Base-by-base conservation (phyloP, 2,797 vertebrate genomes). In the Enteromius treurensis region DNA sequence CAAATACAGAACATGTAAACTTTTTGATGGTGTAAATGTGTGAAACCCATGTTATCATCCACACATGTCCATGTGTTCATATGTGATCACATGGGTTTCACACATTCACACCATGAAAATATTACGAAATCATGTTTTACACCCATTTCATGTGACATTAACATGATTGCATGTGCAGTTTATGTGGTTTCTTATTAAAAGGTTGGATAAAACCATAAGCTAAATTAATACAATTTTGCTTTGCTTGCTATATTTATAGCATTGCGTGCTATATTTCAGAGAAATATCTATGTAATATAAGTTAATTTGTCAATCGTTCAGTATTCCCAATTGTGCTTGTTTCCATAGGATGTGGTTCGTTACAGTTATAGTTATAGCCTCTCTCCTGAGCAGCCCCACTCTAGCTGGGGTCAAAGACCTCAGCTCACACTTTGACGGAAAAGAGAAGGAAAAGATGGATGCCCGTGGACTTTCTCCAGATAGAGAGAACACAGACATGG, bases 381-480 rank as follows among this genome's bases (percentile, higher is more conserved):
- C 90, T 87, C 88, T 97, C 75, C 77, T 96, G 69, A 86, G 92
- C 86, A 91, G 90, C 74, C 92, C 94, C 13, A 85, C 88, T 1
- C 89, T 90, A 55, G 93, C 94, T 21, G 96, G 93, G 58, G 92
- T 95, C 86, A 96, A 96, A 88, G 93, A 96, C 1, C 88, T 96
- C 8, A 23, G 3, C 2, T 90, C 92, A 47, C 97, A 96, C 88
- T 96, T 95, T 76, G 45, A n/a, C 19, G 29, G 34, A 47, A 3
- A 17, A 2, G 75, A 90, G 87, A 60, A 76, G 80, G 58, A 87
- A 73, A 84, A 42, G 10, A n/a, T 47, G 75, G 88, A 91, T 21
- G 86, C 92, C 53, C 90, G 89, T 65, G 88, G 79, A 23, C 15
- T 90, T 45, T 86, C 88, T 0, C 74, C 83, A n/a, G 91, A 84